phyloP scores from a whole-genome alignment of 2,888 invertebrate species.

The Oxytorus armatus region DNA sequence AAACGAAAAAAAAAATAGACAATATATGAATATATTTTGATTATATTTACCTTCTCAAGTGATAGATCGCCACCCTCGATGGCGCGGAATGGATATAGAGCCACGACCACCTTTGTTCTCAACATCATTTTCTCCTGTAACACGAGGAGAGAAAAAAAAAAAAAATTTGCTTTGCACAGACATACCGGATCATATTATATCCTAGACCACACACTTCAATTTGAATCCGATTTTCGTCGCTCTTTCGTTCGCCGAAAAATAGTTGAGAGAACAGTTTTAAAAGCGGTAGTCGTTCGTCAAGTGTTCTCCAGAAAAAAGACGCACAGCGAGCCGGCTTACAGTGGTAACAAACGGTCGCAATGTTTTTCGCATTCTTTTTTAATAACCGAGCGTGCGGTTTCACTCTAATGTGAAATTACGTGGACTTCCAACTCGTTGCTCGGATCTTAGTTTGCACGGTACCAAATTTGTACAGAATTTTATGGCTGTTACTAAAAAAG shows the following conservation, averaged over 20 bases:
- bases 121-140: conserved; percentile 88
- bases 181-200: background rate
- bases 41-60: conserved; percentile 90
- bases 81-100: conserved; percentile 95
- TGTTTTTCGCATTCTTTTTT: background rate
- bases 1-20: too few relatives aligned
- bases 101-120: conserved; percentile 93
- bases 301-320: background rate
- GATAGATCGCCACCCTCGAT: conserved; percentile 95
- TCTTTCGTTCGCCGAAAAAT: background rate
- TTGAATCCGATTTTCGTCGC: conserved; percentile 7
- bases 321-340: conserved; percentile 1
- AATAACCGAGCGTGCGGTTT: too few relatives aligned
- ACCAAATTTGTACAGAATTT: too few relatives aligned
- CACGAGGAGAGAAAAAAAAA: conserved; percentile 35
- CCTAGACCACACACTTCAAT: conserved; percentile 11
- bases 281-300: background rate
- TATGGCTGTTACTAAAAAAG: too few relatives aligned
- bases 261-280: conserved; percentile 12
- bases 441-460: too few relatives aligned
- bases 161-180: background rate
- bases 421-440: too few relatives aligned
- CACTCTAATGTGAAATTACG: background rate
- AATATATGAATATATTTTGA: conserved; percentile 7
- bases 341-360: conserved; percentile 25